Conservation (phyloP, 2,113 vertebrate species). For the Thunnus thynnus region DNA sequence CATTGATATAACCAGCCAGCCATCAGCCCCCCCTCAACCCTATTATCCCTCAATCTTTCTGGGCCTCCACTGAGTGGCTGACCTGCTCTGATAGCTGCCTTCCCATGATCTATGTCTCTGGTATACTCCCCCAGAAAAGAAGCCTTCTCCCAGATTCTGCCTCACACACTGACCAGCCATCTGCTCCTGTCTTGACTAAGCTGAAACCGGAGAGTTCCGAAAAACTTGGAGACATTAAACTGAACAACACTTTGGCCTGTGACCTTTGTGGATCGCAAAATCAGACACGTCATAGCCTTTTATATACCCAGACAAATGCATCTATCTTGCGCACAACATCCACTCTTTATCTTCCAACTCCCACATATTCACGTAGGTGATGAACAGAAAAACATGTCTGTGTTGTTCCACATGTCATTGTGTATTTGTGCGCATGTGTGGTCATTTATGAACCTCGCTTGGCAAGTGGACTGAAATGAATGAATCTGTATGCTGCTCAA, state of each 20-base stretch:
- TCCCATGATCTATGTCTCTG: constrained; percentile 53
- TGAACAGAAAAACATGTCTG: constrained; percentile 64
- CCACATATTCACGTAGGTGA: constrained; percentile 58
- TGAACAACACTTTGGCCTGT: constrained; percentile 31
- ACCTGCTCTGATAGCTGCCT: constrained; percentile 54
- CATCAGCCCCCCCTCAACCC: neutral
- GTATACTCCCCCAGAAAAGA: constrained; percentile 55
- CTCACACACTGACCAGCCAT: constrained; percentile 51
- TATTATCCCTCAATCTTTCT: constrained; percentile 33
- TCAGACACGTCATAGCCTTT: constrained; percentile 9
- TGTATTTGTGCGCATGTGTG: constrained; percentile 33
- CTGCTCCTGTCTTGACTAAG: constrained; percentile 53
- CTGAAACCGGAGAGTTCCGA: constrained; percentile 50
- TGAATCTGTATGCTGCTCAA: neutral
- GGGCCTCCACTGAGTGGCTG: constrained; percentile 39
- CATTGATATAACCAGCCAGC: neutral
- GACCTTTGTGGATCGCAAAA: constrained; percentile 41
- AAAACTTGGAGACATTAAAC: constrained; percentile 25
- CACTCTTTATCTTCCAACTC: constrained; percentile 62
- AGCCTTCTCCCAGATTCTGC: constrained; percentile 29
- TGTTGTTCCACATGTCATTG: constrained; percentile 25
- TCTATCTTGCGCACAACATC: constrained; percentile 26
- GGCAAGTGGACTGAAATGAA: neutral
- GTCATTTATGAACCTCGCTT: constrained; percentile 27
- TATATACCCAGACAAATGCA: constrained; percentile 39